These are phyloP conservation scores for Catocala nupta DNA, from an alignment of 2,888 invertebrate genomes.

Conservation along the genomic window DNA sequence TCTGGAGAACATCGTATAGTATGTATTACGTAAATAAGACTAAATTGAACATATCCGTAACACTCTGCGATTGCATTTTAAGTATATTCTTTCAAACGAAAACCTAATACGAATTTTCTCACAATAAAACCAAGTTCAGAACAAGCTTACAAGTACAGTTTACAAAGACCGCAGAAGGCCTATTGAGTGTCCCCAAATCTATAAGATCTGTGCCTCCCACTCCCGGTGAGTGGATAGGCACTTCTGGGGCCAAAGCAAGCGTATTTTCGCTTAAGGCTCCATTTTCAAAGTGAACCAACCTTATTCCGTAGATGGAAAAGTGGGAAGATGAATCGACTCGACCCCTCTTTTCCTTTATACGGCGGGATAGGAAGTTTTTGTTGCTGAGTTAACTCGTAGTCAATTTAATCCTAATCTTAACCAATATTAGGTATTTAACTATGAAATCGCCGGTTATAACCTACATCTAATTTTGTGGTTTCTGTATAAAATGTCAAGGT, in stretches of 20 bases:
- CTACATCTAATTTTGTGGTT: too few species aligned
- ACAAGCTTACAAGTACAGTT: constrained; percentile 11
- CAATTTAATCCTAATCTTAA: not conserved
- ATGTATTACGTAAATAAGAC: too few species aligned
- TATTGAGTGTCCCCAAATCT: constrained; percentile 55
- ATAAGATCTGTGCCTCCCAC: constrained; percentile 54
- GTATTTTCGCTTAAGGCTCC: constrained; percentile 63
- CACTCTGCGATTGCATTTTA: not conserved
- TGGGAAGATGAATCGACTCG: constrained; percentile 71
- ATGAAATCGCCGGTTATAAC: too few species aligned
- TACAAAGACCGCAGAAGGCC: constrained; percentile 32
- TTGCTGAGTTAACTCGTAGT: constrained; percentile 22
- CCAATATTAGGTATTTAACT: too few species aligned
- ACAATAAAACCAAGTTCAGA: constrained; percentile 6
- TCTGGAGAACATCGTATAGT: too few species aligned
- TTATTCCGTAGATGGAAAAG: constrained; percentile 65
- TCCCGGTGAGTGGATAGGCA: constrained; percentile 57
- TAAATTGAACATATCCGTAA: too few species aligned
- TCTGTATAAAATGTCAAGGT: too few species aligned
- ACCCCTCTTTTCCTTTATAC: constrained; percentile 57
- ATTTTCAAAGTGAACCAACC: constrained; percentile 69
- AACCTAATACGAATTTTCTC: constrained; percentile 9
- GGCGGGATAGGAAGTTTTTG: constrained; percentile 61
- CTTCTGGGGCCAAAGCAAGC: constrained; percentile 59
- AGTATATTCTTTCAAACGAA: constrained; percentile 2